Evolutionary conservation across 2,888 invertebrate genomes (phyloP), one percentile per base, ranked within the genome.

Genomic region (Mystacides longicornis): DNA sequence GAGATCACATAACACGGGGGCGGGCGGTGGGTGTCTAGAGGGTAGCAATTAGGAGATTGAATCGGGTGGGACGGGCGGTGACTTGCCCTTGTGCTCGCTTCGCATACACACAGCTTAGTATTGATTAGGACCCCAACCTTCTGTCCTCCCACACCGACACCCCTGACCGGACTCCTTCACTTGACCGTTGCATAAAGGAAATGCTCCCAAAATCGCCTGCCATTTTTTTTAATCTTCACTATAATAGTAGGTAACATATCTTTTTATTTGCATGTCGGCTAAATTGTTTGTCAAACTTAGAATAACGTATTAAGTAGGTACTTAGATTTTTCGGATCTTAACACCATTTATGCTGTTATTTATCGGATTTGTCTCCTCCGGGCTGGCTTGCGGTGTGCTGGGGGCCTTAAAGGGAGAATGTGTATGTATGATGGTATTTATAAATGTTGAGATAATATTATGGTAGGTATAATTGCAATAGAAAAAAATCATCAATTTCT

Each of bases 41-140:
- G 37, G 48, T 27, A 48, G 54, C 49, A 51, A 54, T 53, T 51
- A 53, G 54, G 57, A 55, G 54, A 55, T 58, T 57, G 60, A 55
- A 59, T 60, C 47, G 52, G 51, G 45, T 49, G 53, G 54, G 54
- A 47, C 49, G 51, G 54, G 51, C 46, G 54, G 49, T 56, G 57
- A 46, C 50, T 54, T 55, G 55, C 55, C 63, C 63, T 60, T 60
- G 65, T 63, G 62, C 63, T 62, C 62, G 62, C 57, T 62, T 62
- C 65, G 62, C 61, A 63, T 64, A 63, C 66, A 65, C 63, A 63
- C 64, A 61, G 64, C 49, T 65, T 65, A 66, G 67, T 68, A 65
- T 66, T 66, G 67, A 64, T 64, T 66, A 66, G 67, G 65, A 63
- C 62, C 52, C 55, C 49, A 18, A 5, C 20, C 45, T n/a, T 45